These are phyloP conservation scores for Podilymbus podiceps DNA, from an alignment of 2,113 vertebrate species.

Conservation along the genomic window DNA sequence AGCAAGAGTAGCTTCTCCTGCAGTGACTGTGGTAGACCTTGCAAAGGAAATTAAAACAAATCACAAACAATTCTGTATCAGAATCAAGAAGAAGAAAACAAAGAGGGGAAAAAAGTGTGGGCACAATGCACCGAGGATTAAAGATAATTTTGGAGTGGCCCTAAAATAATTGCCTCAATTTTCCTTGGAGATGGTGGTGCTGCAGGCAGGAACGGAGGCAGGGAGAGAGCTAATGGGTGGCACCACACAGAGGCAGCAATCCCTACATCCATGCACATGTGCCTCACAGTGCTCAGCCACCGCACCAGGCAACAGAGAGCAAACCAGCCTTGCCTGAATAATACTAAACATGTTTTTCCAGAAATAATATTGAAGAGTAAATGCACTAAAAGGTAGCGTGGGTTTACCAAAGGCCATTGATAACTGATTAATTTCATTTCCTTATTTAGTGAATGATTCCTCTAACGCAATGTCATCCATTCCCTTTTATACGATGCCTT, in stretches of 20 bases:
- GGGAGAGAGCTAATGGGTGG: not conserved
- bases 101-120: not conserved
- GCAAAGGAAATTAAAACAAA: conserved; percentile 26
- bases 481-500: not conserved
- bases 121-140: not conserved
- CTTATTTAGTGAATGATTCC: not conserved
- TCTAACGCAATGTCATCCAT: not conserved
- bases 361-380: not conserved
- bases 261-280: not conserved
- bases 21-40: not conserved
- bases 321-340: not conserved
- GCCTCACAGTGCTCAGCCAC: not conserved
- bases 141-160: not conserved
- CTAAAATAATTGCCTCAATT: not conserved
- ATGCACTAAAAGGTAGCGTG: not conserved
- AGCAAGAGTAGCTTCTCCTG: not conserved
- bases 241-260: not conserved
- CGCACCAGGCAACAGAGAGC: fast-evolving
- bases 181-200: not conserved
- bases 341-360: not conserved
- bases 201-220: not conserved
- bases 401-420: not conserved
- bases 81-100: not conserved
- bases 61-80: not conserved
- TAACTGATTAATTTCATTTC: not conserved